Evolutionary conservation across 1,140 invertebrate species (phyloP), one percentile per base, ranked within the genome.

Genomic region (Drosophila bocki): DNA sequence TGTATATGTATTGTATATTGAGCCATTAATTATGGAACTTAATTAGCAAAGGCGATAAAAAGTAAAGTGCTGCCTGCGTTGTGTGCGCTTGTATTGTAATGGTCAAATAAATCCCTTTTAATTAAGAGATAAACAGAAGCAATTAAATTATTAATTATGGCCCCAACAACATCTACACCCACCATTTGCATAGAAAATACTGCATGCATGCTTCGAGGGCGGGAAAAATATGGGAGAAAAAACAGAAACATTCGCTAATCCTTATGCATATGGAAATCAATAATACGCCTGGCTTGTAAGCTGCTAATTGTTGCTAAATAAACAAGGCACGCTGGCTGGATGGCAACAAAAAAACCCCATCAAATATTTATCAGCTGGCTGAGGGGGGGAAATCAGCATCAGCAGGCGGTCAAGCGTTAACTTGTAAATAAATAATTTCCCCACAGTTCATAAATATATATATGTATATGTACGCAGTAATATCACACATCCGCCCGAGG

Each of bases 41-140:
- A 87, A 87, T 87, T 88, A 88, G 84, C 84, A 80, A 84, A 42
- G 70, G 84, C 78, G 86, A 87, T 88, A 88, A 88, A 87, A 87
- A 88, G 81, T 75, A 75, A 78, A 87, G 80, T 83, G 77, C 64
- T 75, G 67, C 19, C 17, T 45, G 19, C 19, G 6, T 22, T 61
- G 70, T 60, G 9, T 48, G 13, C 19, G 44, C 37, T 51, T 22
- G 37, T 9, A 65, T 48, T 82, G 64, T 86, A 58, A 58, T 76
- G 84, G 61, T 75, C 80, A 82, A 91, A 91, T 88, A 91, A 91
- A 91, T 91, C 88, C 90, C 84, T 85, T 88, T 90, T 91, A 91
- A 91, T 91, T 91, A 91, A 91, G 76, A 91, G 88, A 91, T 91
- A 91, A 91, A 91, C 84, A 91, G 84, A 82, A 91, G 90, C 88